Base-by-base conservation (phyloP, 2,888 invertebrate genomes). In the Microplitis deprimator region DNA sequence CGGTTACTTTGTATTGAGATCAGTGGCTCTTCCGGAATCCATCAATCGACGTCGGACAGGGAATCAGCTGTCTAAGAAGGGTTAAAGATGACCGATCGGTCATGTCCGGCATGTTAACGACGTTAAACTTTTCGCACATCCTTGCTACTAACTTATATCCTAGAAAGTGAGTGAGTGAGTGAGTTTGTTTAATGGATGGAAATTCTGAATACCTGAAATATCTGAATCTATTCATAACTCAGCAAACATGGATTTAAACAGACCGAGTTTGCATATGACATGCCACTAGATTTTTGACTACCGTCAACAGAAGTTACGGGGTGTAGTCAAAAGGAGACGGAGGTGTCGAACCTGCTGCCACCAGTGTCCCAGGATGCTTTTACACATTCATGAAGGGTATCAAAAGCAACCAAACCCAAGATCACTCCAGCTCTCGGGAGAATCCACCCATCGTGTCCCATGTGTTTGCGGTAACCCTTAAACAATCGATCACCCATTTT, bases 311-410 rank as follows among this genome's bases (percentile, higher is more conserved):
- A 67, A 61, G 65, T 76, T 39, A 65, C 68, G 69, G 17, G 65
- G 61, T 16, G 71, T 76, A 76, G 76, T 75, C 73, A 75, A 79
- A 76, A 73, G 29, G 29, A 29, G 29, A 29, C 29, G 29, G 59
- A 71, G 71, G 71, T 61, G 71, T 61, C 38, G 29, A 59, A 59
- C 71, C 38, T 59, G 61, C 61, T 61, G 71, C 39, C 38, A 71
- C 7, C 71, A 16, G 29, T 61, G 61, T 71, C 61, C 8, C 71
- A 61, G 38, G 77, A 76, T 84, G 85, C 84, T 82, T 87, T 88
- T 87, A 85, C 87, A 88, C 85, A 88, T 89, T 88, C 88, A 88
- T 87, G 87, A 88, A 85, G 84, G 82, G 82, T 86, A 86, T 88
- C 89, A 87, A 88, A 89, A 88, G 84, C 85, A 85, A 83, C 81